Conservation (phyloP, 2,797 vertebrate species). For the Hemitrygon akajei region DNA sequence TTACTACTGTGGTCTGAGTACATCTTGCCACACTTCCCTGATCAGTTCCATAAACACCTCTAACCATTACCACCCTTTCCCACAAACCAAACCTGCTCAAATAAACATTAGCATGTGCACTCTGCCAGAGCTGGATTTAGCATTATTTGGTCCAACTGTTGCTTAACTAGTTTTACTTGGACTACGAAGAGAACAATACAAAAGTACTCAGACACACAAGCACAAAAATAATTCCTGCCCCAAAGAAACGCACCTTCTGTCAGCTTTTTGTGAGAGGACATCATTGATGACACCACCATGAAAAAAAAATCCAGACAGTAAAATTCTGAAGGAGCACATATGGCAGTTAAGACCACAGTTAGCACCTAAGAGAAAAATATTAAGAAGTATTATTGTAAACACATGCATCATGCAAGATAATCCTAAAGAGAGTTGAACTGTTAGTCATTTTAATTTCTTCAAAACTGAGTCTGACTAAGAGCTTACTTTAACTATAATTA, state of each 20-base stretch:
- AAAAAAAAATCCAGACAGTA: background rate
- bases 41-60: too few species aligned
- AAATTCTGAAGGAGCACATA: background rate
- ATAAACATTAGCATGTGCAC: too few species aligned
- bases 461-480: background rate
- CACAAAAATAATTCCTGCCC: background rate
- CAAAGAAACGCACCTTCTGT: constrained; percentile 5
- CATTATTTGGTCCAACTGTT: background rate
- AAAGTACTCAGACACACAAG: background rate
- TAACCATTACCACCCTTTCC: too few species aligned
- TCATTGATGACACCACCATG: background rate
- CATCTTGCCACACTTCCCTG: too few species aligned
- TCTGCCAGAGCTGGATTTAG: too few species aligned
- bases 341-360: background rate
- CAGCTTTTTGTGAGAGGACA: background rate
- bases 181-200: background rate
- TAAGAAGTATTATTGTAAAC: background rate
- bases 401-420: background rate
- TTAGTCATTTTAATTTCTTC: background rate
- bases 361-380: constrained; percentile 18
- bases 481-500: background rate
- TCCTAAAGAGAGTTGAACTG: background rate
- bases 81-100: too few species aligned
- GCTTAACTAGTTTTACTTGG: background rate
- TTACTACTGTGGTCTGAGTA: too few species aligned